Percentiles rank a stretch among this genome's conserved stretches.
These are phyloP conservation scores for Isaurus tuberculatus DNA, from an alignment of 92 coral and sea anemone genomes.

Conservation along the genomic window DNA sequence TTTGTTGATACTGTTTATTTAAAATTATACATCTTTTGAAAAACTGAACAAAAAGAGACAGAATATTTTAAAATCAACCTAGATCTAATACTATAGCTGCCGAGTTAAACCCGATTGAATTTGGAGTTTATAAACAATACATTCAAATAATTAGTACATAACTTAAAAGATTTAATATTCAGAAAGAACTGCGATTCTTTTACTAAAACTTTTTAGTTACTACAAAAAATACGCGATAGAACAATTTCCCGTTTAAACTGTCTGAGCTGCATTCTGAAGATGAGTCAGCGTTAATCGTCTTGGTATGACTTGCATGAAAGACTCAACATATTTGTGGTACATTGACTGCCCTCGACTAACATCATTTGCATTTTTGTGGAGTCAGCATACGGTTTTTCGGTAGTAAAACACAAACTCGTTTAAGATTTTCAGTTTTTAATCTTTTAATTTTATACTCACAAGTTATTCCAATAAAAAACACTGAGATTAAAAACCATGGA, in stretches of 20 bases:
- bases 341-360: slow-evolving; percentile 6
- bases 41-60: no score
- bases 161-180: no score
- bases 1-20: no score
- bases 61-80: no score
- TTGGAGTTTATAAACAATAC: no score
- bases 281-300: slow-evolving; percentile 33
- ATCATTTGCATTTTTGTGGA: slow-evolving; percentile 37
- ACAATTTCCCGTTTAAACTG: neutral
- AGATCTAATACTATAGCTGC: no score
- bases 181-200: no score
- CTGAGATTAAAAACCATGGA: slow-evolving; percentile 12
- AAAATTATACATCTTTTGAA: no score
- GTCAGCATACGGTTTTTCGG: slow-evolving; percentile 37
- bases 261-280: neutral
- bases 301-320: neutral
- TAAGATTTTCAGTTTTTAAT: slow-evolving; percentile 28
- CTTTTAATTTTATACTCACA: slow-evolving; percentile 1
- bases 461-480: slow-evolving; percentile 24
- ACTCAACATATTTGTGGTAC: slow-evolving; percentile 22
- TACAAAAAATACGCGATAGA: neutral
- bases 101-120: no score
- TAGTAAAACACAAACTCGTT: neutral
- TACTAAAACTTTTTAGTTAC: no score
- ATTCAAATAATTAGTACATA: no score